Base-by-base conservation (phyloP, 2,797 vertebrate species). In the Alca torda region DNA sequence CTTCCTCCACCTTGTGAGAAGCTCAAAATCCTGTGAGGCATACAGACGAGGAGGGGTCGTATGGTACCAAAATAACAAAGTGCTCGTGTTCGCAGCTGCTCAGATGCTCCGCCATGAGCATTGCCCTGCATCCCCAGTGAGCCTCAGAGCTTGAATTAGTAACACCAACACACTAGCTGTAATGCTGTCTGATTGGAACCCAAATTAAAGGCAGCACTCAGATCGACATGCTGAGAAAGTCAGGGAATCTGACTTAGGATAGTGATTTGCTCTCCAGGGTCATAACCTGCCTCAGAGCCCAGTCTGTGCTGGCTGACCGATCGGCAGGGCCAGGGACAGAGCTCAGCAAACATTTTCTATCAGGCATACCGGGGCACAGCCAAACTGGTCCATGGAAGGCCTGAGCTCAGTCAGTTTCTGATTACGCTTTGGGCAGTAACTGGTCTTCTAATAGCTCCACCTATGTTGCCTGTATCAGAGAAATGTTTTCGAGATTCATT, bases 111-210 rank as follows among this genome's bases (percentile, higher is more conserved):
- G 3, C 2, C 14, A 51, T 48, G n/a, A 63, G 76, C 30, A 13
- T 1, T 67, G 21, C 25, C 28, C 23, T 43, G 9, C 35, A 39
- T 37, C 7, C 33, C 7, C 46, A 45, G 8, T 45, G 60, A 61
- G 63, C 31, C 20, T 9, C 16, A 35, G n/a, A 41, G 21, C 26
- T 46, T 21, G 24, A 68, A 39, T 63, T 18, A 33, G 8, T 53
- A 61, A 54, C 13, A 16, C 4, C 21, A 41, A 8, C 4, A 14
- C 0, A 0, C 16, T 39, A 35, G 45, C 30, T 3, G 2, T n/a
- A 65, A 35, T 2, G 9, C 18, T 45, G 7, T 20, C 33, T 11
- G 3, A 20, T 0, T 61, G 60, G 37, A 83, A 68, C 5, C 13
- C 25, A 24, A 57, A 57, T 5, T 31, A 41, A 61, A 79, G 35